phyloP scores from a whole-genome alignment of 2,888 invertebrate species.

The Lasioglossum pauxillum region DNA sequence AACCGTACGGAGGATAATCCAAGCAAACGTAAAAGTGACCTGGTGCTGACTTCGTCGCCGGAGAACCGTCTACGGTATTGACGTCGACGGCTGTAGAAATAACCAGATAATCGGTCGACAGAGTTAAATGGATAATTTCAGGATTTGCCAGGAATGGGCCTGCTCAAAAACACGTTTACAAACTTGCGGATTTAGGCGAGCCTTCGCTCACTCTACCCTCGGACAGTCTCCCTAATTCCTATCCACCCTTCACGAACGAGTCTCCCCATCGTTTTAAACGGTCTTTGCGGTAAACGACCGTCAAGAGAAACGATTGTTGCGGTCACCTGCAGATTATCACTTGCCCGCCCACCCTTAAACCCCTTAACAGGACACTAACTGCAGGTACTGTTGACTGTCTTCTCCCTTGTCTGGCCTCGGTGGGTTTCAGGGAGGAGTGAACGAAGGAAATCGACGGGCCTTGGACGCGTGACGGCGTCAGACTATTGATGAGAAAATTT shows the following conservation, averaged over 20 bases:
- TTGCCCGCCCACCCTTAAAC: constrained; percentile 76
- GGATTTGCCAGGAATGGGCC: constrained; percentile 71
- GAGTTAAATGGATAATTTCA: constrained; percentile 82
- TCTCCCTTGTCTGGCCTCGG: constrained; percentile 59
- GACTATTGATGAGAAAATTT: constrained; percentile 57
- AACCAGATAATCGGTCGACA: constrained; percentile 66
- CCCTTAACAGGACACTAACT: constrained; percentile 42
- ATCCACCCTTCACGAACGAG: neutral
- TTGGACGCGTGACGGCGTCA: constrained; percentile 29
- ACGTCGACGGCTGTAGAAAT: constrained; percentile 16
- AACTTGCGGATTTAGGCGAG: constrained; percentile 75
- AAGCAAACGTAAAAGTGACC: constrained; percentile 57
- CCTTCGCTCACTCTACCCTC: neutral
- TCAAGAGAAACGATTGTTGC: constrained; percentile 76
- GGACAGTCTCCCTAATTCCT: neutral
- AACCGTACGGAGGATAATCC: constrained; percentile 62
- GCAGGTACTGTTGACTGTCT: constrained; percentile 28
- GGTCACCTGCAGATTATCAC: constrained; percentile 82
- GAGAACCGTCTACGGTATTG: neutral
- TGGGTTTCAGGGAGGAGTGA: neutral
- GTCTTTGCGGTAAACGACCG: constrained; percentile 31
- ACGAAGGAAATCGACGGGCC: constrained; percentile 14
- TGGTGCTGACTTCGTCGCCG: constrained; percentile 48
- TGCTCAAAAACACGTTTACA: constrained; percentile 77
- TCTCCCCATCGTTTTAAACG: neutral